phyloP scores from a whole-genome alignment of 2,888 invertebrate species.

The Eupithecia exiguata region DNA sequence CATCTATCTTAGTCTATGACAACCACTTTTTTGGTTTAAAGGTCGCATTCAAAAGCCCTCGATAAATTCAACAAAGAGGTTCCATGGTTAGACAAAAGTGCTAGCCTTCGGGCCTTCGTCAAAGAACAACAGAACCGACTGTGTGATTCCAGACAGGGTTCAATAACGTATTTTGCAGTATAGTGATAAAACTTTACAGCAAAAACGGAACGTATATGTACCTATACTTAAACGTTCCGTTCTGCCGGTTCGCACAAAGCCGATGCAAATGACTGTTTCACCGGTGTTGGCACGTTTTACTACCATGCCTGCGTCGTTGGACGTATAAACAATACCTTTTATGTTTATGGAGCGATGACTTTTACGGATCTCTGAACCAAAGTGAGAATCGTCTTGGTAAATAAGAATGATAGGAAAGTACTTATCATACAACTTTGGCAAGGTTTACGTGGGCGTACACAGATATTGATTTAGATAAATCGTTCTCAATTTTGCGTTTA shows the following conservation, averaged over 20 bases:
- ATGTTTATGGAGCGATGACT: background rate
- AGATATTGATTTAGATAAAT: too few relatives aligned
- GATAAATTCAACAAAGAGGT: background rate
- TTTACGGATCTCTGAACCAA: background rate
- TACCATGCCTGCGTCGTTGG: background rate
- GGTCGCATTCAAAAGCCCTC: too few relatives aligned
- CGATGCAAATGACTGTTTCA: background rate
- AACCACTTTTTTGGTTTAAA: too few relatives aligned
- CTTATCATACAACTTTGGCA: background rate
- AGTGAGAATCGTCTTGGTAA: background rate
- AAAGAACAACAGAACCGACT: background rate
- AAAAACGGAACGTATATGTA: background rate
- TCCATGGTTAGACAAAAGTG: background rate
- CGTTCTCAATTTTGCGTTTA: too few relatives aligned
- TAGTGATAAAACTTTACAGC: background rate
- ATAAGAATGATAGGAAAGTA: background rate
- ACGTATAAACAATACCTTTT: background rate
- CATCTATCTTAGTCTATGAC: too few relatives aligned
- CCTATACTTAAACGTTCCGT: background rate
- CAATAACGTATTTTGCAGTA: background rate
- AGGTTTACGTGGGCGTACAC: too few relatives aligned
- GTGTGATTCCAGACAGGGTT: background rate
- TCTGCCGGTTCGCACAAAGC: background rate
- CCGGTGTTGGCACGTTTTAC: slow-evolving; percentile 7
- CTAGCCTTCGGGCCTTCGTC: background rate